A percentile compares a stretch with the other conserved stretches of the same genome.
Conservation (phyloP, 2,113 vertebrate genomes). For the Amblyornis subalaris region DNA sequence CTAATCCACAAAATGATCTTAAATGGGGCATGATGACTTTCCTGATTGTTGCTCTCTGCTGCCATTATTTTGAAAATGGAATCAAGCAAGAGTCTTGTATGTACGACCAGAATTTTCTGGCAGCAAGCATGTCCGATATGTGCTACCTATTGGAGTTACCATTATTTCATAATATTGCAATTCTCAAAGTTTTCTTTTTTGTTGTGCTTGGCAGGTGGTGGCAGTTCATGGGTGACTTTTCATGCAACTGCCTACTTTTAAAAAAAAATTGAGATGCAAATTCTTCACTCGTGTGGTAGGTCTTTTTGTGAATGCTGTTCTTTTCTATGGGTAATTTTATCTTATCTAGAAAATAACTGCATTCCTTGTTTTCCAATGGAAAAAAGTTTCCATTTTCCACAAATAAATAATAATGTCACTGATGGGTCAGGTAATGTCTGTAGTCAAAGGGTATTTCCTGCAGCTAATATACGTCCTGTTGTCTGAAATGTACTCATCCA, state of each 20-base stretch:
- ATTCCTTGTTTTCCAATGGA: not conserved
- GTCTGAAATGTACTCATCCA: not conserved
- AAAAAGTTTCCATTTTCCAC: not conserved
- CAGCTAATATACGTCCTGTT: not conserved
- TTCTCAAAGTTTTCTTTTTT: not conserved
- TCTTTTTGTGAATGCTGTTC: not conserved
- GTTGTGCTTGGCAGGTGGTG: not conserved
- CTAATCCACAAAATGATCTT: not conserved
- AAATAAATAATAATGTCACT: not conserved
- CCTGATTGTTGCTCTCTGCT: not conserved
- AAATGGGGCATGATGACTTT: not conserved
- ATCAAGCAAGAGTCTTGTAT: not conserved
- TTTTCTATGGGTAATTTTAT: not conserved
- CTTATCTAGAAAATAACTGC: not conserved
- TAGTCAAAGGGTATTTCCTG: not conserved
- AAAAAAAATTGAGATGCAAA: not conserved
- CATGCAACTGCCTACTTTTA: not conserved
- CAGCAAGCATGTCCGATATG: not conserved
- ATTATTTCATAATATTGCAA: not conserved
- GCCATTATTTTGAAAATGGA: constrained; percentile 16
- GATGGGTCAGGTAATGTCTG: not conserved
- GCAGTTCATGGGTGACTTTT: not conserved
- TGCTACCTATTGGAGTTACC: not conserved
- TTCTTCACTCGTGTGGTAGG: not conserved
- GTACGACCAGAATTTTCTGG: not conserved